Evolutionary conservation across 2,888 invertebrate species (phyloP).

Genomic region (Trichopoda pennipes): DNA sequence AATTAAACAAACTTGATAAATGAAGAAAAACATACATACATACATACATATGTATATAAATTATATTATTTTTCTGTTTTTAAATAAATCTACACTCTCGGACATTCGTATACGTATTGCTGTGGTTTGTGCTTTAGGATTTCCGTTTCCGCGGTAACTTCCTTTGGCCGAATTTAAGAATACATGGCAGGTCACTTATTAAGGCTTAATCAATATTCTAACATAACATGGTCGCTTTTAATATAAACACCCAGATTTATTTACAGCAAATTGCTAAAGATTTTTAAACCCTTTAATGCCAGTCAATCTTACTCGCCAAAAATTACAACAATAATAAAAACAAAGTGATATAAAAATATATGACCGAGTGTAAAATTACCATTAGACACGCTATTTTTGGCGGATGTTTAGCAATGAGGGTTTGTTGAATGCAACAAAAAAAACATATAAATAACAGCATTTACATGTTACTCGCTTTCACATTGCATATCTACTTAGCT

Average conservation of each 20-base stretch:
- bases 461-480: conserved; percentile 51
- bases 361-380: conserved; percentile 70
- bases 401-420: conserved; percentile 70
- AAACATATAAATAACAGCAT: conserved; percentile 38
- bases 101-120: conserved; percentile 2
- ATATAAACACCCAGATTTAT: conserved; percentile 16
- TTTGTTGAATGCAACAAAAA: conserved; percentile 36
- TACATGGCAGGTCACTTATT: conserved; percentile 57
- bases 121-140: conserved; percentile 65
- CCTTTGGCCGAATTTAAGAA: conserved; percentile 57
- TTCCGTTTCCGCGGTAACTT: conserved; percentile 71
- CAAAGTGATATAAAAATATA: no score
- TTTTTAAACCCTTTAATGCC: conserved; percentile 63
- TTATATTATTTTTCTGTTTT: conserved; percentile 46
- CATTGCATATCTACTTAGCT: conserved; percentile 12
- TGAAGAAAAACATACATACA: no score
- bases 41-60: conserved; percentile 35
- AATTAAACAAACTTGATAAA: conserved; percentile 50
- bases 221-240: conserved; percentile 57
- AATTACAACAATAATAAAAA: conserved; percentile 5
- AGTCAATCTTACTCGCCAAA: conserved; percentile 10
- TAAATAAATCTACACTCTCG: conserved; percentile 11
- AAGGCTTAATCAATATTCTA: conserved; percentile 66
- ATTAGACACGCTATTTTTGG: conserved; percentile 70
- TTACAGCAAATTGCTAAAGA: conserved; percentile 53